Evolutionary conservation across 2,113 vertebrate species (phyloP), one percentile per base, ranked within the genome.

Genomic region (Nesoenas mayeri): DNA sequence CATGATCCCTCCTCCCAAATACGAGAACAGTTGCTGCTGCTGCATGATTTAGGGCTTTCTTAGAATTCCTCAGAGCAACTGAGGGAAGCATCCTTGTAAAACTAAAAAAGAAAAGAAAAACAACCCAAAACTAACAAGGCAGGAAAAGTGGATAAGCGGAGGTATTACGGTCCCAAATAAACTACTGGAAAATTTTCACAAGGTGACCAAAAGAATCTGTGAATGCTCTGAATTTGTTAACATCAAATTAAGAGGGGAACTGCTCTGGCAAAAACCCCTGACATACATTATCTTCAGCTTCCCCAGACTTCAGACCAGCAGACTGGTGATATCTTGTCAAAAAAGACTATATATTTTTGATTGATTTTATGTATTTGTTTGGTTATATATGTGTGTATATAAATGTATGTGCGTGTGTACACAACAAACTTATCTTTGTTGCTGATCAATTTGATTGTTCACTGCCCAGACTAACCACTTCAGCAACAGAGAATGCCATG

Each of bases 341-440:
- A 74, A 60, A 24, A 61, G 3, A 38, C 12, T 28, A n/a, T 1
- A 0, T 7, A 11, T 36, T 84, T 77, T 28, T 56, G 7, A 78
- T 1, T 22, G 44, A 58, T 47, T 66, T 74, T 26, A 72, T 44
- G 5, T 34, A 69, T 48, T 51, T 51, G 14, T 82, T 83, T 69
- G 29, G 32, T 25, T 72, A 56, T 5, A 42, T 3, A 6, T 0
- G 0, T 28, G 6, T 65, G 17, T n/a, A 5, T 9, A 5, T 16
- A 6, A 4, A 22, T 7, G 6, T 50, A 2, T 28, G 5, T 21
- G 17, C 25, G 8, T 9, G 13, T 36, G 66, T 6, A 44, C 10
- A 64, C 11, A 74, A 44, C 24, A 65, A 89, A 51, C 25, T 22
- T 20, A 34, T 9, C 42, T 72, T 60, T 53, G 14, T 0, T 69